phyloP scores from a whole-genome alignment of 1,140 invertebrate species.

The Diploscapter pachys region DNA sequence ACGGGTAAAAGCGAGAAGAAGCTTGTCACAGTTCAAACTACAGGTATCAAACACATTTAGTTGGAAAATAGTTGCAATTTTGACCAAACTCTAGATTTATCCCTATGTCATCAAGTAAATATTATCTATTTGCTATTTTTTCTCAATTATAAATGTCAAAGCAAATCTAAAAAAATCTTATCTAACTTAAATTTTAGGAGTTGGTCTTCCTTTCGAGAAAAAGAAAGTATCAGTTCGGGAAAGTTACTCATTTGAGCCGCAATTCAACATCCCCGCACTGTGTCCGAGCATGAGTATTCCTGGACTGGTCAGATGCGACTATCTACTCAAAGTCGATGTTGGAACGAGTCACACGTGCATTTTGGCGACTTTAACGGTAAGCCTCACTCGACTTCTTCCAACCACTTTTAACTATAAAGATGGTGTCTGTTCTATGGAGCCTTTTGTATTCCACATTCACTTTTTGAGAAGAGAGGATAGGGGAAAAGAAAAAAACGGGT shows the following conservation, averaged over 20 bases:
- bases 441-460: too few relatives aligned
- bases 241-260: slow-evolving; percentile 21
- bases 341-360: slow-evolving; percentile 28
- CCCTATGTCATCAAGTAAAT: background rate
- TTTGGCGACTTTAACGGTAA: slow-evolving; percentile 14
- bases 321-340: slow-evolving; percentile 21
- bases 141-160: background rate
- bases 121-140: background rate
- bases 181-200: slow-evolving; percentile 13
- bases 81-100: background rate
- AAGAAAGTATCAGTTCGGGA: slow-evolving; percentile 21
- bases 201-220: slow-evolving; percentile 17
- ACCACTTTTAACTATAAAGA: too few relatives aligned
- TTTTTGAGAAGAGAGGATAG: too few relatives aligned
- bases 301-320: slow-evolving; percentile 23
- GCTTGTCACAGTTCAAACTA: background rate
- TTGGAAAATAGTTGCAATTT: background rate
- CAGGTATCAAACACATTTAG: background rate
- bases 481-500: too few relatives aligned
- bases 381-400: too few relatives aligned
- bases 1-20: background rate
- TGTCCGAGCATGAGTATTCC: slow-evolving; percentile 18
- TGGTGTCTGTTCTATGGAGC: too few relatives aligned
- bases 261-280: slow-evolving; percentile 24
- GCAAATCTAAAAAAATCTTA: background rate